phyloP scores from a whole-genome alignment of 2,888 invertebrate genomes.

The Sarcophaga rosellei region DNA sequence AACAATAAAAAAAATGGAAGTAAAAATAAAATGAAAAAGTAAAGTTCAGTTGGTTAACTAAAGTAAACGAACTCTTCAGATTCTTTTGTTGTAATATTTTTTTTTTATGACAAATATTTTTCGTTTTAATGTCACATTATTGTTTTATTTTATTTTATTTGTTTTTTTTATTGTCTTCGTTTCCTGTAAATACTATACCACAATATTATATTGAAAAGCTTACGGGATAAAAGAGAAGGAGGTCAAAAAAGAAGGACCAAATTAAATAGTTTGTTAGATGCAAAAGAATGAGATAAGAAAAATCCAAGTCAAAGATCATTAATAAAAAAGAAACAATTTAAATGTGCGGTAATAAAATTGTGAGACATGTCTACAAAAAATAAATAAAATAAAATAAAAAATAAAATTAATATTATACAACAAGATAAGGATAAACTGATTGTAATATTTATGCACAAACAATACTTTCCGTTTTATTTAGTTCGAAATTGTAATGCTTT shows the following conservation, averaged over 20 bases:
- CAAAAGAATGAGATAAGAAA: slow-evolving; percentile 42
- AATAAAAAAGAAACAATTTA: slow-evolving; percentile 26
- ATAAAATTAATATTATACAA: too few relatives aligned
- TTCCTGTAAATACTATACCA: slow-evolving; percentile 47
- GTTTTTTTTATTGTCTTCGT: slow-evolving; percentile 19
- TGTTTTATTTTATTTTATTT: slow-evolving; percentile 8
- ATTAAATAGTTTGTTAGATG: slow-evolving; percentile 10
- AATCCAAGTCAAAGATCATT: slow-evolving; percentile 1
- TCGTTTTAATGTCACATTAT: background rate
- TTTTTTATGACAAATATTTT: background rate
- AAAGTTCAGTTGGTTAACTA: slow-evolving; percentile 60
- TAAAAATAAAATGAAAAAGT: slow-evolving; percentile 24
- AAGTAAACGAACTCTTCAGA: slow-evolving; percentile 59
- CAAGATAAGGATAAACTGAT: too few relatives aligned
- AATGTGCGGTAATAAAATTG: slow-evolving; percentile 32
- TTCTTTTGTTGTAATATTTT: slow-evolving; percentile 55
- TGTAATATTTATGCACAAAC: too few relatives aligned
- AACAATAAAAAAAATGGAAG: slow-evolving; percentile 1
- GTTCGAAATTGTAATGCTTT: too few relatives aligned
- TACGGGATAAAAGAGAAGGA: background rate
- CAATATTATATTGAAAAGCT: background rate
- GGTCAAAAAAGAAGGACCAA: slow-evolving; percentile 5
- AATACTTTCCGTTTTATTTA: too few relatives aligned
- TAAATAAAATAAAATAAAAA: too few relatives aligned
- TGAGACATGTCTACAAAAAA: too few relatives aligned